These are phyloP conservation scores for Tetranychus cinnabarinus DNA, from an alignment of 1,140 invertebrate species.

Conservation along the genomic window DNA sequence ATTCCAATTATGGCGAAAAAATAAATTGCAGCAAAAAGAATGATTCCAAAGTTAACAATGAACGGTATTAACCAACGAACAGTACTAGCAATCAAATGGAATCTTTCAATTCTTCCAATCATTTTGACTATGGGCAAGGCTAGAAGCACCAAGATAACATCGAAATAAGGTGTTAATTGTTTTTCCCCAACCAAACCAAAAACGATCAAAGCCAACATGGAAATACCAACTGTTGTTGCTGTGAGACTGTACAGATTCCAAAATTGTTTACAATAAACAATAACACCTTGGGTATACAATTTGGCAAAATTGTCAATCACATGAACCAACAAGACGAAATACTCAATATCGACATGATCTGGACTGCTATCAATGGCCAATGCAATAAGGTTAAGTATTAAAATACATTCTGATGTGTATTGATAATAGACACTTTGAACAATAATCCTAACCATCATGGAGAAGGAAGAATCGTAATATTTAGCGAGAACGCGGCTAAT, in stretches of 20 bases:
- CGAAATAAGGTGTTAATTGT: conserved; percentile 13
- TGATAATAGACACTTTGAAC: conserved; percentile 25
- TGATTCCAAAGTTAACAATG: conserved; percentile 26
- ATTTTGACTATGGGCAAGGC: conserved; percentile 27
- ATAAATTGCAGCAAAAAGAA: conserved; percentile 30
- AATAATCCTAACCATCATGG: conserved; percentile 17
- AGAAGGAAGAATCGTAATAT: conserved; percentile 21
- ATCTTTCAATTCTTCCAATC: conserved; percentile 25
- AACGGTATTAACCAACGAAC: conserved; percentile 26
- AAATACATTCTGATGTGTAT: conserved; percentile 26
- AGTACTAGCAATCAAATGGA: conserved; percentile 26
- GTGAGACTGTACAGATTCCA: conserved; percentile 31
- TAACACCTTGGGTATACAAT: conserved; percentile 24
- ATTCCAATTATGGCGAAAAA: conserved; percentile 30
- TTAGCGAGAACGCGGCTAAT: conserved; percentile 16
- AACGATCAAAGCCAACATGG: conserved; percentile 6
- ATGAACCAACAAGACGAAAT: conserved; percentile 25
- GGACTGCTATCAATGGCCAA: conserved; percentile 23
- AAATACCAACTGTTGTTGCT: conserved; percentile 24
- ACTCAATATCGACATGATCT: conserved; percentile 23
- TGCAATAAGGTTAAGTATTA: conserved; percentile 27
- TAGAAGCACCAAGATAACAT: conserved; percentile 25
- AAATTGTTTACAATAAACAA: conserved; percentile 21
- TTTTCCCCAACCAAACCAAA: background rate
- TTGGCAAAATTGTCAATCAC: conserved; percentile 26